A percentile compares a stretch with the other conserved stretches of the same genome.
These are phyloP conservation scores for Drosophila micromelanica DNA, from an alignment of 1,140 invertebrate genomes.

Conservation along the genomic window DNA sequence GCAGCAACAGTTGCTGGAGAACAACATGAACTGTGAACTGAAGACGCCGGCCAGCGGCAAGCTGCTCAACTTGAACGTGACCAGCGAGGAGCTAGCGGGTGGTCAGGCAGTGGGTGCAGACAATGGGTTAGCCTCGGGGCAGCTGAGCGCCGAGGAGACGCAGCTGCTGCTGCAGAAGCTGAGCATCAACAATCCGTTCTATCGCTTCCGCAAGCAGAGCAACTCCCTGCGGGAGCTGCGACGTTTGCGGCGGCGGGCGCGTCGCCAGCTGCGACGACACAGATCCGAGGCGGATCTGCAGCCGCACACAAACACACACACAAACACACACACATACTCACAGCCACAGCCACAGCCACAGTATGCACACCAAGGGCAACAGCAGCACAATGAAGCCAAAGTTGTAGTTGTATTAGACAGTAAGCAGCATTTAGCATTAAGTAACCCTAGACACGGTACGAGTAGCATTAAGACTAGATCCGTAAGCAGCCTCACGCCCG, in stretches of 20 bases:
- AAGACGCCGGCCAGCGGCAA: slow-evolving; percentile 52
- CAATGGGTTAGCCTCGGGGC: slow-evolving; percentile 1
- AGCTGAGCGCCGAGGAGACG: slow-evolving; percentile 55
- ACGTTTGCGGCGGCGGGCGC: slow-evolving; percentile 19
- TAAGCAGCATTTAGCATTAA: slow-evolving; percentile 77
- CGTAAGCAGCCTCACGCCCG: slow-evolving; percentile 65
- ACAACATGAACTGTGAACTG: slow-evolving; percentile 67
- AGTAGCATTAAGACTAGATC: slow-evolving; percentile 75
- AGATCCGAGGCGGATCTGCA: slow-evolving; percentile 70
- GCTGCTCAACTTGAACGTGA: slow-evolving; percentile 59
- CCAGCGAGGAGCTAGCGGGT: slow-evolving; percentile 32
- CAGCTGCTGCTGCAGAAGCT: slow-evolving; percentile 71
- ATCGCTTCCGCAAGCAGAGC: slow-evolving; percentile 81
- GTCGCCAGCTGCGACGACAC: slow-evolving; percentile 17
- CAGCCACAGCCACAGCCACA: too few relatives aligned
- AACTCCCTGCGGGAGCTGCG: slow-evolving; percentile 73
- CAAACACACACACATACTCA: too few relatives aligned
- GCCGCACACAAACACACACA: too few relatives aligned
- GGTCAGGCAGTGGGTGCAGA: neutral
- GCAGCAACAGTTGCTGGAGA: slow-evolving; percentile 51
- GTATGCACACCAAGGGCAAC: slow-evolving; percentile 11
- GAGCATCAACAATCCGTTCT: slow-evolving; percentile 82
- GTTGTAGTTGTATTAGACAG: slow-evolving; percentile 83
- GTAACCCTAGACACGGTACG: slow-evolving; percentile 48
- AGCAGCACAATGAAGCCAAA: slow-evolving; percentile 75